phyloP scores from a whole-genome alignment of 2,888 invertebrate genomes.

The Nymphalis polychloros region DNA sequence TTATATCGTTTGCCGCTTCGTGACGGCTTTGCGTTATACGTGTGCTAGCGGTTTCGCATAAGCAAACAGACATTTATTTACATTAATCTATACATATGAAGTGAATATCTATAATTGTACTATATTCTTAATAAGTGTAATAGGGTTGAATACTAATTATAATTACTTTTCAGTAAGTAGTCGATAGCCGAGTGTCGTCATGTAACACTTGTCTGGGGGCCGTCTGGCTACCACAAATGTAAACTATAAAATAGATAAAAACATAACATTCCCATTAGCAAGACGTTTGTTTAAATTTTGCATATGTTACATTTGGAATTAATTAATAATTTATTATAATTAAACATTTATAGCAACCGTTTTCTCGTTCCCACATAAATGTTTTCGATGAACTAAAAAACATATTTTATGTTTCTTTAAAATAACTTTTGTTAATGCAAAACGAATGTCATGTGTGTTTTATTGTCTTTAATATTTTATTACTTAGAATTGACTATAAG shows the following conservation, averaged over 20 bases:
- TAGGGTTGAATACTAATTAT: neutral
- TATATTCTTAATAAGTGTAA: too few relatives aligned
- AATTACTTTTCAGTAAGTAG: neutral
- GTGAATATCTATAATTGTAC: too few relatives aligned
- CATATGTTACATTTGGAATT: constrained; percentile 27
- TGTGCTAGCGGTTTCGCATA: neutral
- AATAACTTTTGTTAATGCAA: constrained; percentile 9
- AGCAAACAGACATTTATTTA: neutral
- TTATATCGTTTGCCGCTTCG: constrained; percentile 46
- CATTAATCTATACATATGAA: too few relatives aligned
- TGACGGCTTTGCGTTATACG: neutral
- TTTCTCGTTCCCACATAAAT: constrained; percentile 21
- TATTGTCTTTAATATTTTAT: neutral
- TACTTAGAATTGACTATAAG: neutral
- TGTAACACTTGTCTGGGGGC: constrained; percentile 42
- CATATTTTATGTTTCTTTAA: constrained; percentile 3
- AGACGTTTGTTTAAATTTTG: constrained; percentile 15
- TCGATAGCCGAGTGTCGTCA: neutral
- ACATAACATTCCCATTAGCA: constrained; percentile 19
- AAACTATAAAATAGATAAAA: constrained; percentile 25
- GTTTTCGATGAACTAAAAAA: constrained; percentile 10
- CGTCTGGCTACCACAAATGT: constrained; percentile 50
- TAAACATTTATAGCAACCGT: constrained; percentile 22
- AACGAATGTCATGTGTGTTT: constrained; percentile 9
- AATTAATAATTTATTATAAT: constrained; percentile 27